Conservation (phyloP, 2,888 invertebrate genomes). For the Molorchus minor region DNA sequence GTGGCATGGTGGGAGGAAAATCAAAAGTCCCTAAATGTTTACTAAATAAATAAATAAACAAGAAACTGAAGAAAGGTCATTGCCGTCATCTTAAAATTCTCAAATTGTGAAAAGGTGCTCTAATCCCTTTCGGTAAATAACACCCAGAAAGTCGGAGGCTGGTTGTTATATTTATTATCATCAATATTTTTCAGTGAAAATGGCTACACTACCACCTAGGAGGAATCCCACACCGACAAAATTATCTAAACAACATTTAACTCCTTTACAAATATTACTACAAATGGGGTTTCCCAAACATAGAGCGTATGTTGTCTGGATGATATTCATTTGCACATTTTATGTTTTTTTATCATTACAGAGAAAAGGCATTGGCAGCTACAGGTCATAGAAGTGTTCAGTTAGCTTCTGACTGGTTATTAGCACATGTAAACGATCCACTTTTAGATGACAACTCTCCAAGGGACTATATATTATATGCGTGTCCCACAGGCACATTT, state of each 20-base stretch:
- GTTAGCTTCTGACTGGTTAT: slow-evolving; percentile 88
- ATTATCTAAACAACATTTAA: slow-evolving; percentile 76
- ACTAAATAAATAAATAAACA: too few species aligned
- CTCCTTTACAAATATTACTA: slow-evolving; percentile 82
- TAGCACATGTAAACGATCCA: slow-evolving; percentile 89
- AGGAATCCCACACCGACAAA: slow-evolving; percentile 78
- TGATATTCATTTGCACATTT: slow-evolving; percentile 1
- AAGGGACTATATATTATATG: slow-evolving; percentile 87
- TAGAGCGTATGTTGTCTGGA: slow-evolving; percentile 77
- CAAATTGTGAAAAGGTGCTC: too few species aligned
- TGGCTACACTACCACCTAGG: slow-evolving; percentile 81
- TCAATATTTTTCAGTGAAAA: slow-evolving; percentile 54
- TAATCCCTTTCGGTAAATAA: too few species aligned
- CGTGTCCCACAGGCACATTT: slow-evolving; percentile 83
- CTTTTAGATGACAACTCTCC: slow-evolving; percentile 79
- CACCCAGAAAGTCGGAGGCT: too few species aligned
- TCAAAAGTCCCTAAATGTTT: neutral
- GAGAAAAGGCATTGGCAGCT: slow-evolving; percentile 88
- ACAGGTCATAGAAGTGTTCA: slow-evolving; percentile 90
- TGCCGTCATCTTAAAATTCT: neutral
- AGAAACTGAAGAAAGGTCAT: too few species aligned
- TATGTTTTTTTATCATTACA: slow-evolving; percentile 56
- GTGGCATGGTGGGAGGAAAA: too few species aligned
- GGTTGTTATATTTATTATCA: too few species aligned
- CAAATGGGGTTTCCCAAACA: slow-evolving; percentile 91